phyloP scores from a whole-genome alignment of 2,113 vertebrate species.

The Cebus imitator region DNA sequence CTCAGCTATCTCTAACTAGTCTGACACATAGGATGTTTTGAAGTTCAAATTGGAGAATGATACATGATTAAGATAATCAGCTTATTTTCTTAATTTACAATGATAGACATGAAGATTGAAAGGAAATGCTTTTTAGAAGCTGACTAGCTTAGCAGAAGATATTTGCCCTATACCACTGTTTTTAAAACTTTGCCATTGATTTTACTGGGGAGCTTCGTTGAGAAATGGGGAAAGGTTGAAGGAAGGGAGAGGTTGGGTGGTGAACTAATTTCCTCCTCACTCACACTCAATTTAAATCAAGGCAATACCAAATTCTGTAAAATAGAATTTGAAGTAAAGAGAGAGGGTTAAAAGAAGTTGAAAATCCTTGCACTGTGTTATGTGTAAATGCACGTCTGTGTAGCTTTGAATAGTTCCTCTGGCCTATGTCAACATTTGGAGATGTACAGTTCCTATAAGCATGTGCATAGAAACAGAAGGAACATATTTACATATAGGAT shows the following conservation, averaged over 20 bases:
- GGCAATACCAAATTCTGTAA: not conserved
- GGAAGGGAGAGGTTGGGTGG: not conserved
- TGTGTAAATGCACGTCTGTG: not conserved
- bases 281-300: not conserved
- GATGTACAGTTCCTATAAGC: not conserved
- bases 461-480: not conserved
- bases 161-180: too few relatives aligned
- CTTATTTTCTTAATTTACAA: not conserved
- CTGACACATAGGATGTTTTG: not conserved
- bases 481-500: not conserved
- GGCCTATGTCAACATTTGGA: not conserved
- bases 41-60: not conserved
- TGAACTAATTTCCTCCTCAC: not conserved
- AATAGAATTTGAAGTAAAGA: not conserved
- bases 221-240: not conserved
- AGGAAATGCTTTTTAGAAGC: not conserved
- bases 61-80: not conserved
- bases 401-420: not conserved
- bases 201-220: not conserved
- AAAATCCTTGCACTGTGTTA: not conserved
- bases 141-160: not conserved
- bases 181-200: not conserved
- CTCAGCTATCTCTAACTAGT: not conserved
- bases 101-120: not conserved
- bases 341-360: not conserved